A percentile compares a stretch with the other conserved stretches of the same genome.
Conservation (phyloP, 2,888 invertebrate species). For the Amorpha juglandis region DNA sequence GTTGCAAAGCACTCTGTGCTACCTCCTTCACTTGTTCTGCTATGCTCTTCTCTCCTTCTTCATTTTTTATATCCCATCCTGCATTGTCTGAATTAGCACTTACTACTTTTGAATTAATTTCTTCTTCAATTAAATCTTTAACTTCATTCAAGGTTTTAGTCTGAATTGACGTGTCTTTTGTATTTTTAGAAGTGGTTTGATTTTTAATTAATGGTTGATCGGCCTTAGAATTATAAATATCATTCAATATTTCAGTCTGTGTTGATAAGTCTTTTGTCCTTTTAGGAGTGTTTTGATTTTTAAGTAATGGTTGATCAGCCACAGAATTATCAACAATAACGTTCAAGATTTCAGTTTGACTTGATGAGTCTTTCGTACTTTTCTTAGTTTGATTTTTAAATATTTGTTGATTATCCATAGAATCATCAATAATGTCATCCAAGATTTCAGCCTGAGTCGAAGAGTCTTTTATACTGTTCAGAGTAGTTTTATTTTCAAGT, state of each 20-base stretch:
- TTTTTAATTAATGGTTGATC: neutral
- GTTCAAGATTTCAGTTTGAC: conserved; percentile 44
- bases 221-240: neutral
- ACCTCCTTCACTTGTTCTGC: conserved; percentile 91
- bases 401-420: neutral
- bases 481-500: too few relatives aligned
- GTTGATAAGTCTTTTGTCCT: too few relatives aligned
- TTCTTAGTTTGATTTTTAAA: conserved; percentile 14
- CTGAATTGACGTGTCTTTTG: conserved; percentile 46
- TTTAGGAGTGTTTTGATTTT: too few relatives aligned
- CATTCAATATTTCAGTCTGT: too few relatives aligned
- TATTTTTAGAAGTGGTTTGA: conserved; percentile 6
- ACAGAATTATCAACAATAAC: conserved; percentile 25
- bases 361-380: conserved; percentile 37
- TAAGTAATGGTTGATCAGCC: neutral
- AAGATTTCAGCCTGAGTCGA: too few relatives aligned
- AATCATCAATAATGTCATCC: too few relatives aligned
- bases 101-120: neutral
- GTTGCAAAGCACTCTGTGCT: conserved; percentile 89
- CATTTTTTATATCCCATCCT: conserved; percentile 50
- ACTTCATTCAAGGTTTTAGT: conserved; percentile 34
- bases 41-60: conserved; percentile 76
- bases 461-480: too few relatives aligned
- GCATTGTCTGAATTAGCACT: conserved; percentile 23
- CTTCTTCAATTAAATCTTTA: neutral